Evolutionary conservation across 2,888 invertebrate species (phyloP).

Genomic region (Drosophila kokeensis): DNA sequence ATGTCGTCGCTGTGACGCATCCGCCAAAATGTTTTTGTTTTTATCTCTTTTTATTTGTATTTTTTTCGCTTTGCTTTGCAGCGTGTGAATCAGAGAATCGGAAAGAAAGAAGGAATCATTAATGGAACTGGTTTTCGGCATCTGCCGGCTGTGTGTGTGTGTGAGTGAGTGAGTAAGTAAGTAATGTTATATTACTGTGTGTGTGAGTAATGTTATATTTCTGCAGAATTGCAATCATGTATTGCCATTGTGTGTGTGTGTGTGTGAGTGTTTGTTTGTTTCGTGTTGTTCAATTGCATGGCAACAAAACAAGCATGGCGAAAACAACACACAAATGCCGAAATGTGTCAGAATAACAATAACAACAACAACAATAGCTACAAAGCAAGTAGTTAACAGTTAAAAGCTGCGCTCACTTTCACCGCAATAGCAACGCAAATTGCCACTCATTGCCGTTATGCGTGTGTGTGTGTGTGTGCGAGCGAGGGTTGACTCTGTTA

Average conservation of each 20-base stretch:
- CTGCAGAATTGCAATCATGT: constrained; percentile 34
- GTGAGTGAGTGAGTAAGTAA: not conserved
- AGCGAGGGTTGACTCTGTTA: constrained; percentile 31
- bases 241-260: constrained; percentile 40
- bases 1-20: constrained; percentile 52
- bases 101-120: constrained; percentile 57
- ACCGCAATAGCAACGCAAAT: constrained; percentile 52
- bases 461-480: constrained; percentile 8
- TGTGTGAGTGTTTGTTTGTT: not conserved
- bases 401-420: constrained; percentile 60
- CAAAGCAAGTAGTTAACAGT: constrained; percentile 24
- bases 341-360: constrained; percentile 45
- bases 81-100: constrained; percentile 56
- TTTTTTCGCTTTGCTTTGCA: constrained; percentile 27
- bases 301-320: constrained; percentile 53
- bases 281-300: constrained; percentile 50
- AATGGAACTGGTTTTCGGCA: constrained; percentile 44
- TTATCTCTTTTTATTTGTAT: not conserved
- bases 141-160: constrained; percentile 8
- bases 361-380: constrained; percentile 22
- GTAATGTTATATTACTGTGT: constrained; percentile 26
- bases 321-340: constrained; percentile 42
- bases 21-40: constrained; percentile 23
- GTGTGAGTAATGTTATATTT: constrained; percentile 31
- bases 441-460: constrained; percentile 17